A percentile compares a stretch with the other conserved stretches of the same genome.
phyloP scores from a whole-genome alignment of 2,113 vertebrate species.

The Oenanthe melanoleuca region DNA sequence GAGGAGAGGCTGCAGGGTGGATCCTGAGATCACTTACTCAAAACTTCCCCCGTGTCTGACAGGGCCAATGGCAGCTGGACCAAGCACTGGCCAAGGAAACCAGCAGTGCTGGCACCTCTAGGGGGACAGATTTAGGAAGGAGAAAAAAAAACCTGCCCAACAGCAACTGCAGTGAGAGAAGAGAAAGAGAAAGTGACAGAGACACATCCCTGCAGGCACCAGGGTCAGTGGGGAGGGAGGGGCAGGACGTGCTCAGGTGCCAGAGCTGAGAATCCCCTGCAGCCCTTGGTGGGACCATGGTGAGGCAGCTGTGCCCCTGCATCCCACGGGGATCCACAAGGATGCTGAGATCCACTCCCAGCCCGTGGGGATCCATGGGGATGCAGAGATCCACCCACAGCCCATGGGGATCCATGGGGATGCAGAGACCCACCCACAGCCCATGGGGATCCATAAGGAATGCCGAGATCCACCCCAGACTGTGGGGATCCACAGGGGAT shows the following conservation, averaged over 20 bases:
- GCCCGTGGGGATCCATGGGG: too few relatives aligned
- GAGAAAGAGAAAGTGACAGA: background rate
- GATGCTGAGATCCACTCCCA: too few relatives aligned
- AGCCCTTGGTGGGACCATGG: accelerated
- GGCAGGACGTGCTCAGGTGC: background rate
- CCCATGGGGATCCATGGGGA: too few relatives aligned
- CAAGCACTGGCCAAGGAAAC: accelerated
- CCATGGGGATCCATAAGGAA: accelerated
- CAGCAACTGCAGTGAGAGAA: background rate
- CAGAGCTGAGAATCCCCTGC: accelerated
- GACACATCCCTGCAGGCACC: background rate
- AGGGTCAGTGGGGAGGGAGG: too few relatives aligned
- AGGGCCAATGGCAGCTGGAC: accelerated
- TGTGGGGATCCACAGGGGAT: too few relatives aligned
- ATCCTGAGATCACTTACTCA: background rate
- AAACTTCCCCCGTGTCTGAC: background rate
- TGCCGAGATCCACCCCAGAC: too few relatives aligned
- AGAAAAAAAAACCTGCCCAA: too few relatives aligned
- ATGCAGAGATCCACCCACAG: too few relatives aligned
- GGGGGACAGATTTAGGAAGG: too few relatives aligned
- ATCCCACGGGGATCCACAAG: too few relatives aligned
- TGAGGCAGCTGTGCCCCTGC: background rate
- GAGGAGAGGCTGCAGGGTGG: too few relatives aligned
- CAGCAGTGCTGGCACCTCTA: too few relatives aligned
- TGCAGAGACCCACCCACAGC: background rate